phyloP scores from a whole-genome alignment of 2,797 vertebrate genomes.

The Benthosema pterotum region DNA sequence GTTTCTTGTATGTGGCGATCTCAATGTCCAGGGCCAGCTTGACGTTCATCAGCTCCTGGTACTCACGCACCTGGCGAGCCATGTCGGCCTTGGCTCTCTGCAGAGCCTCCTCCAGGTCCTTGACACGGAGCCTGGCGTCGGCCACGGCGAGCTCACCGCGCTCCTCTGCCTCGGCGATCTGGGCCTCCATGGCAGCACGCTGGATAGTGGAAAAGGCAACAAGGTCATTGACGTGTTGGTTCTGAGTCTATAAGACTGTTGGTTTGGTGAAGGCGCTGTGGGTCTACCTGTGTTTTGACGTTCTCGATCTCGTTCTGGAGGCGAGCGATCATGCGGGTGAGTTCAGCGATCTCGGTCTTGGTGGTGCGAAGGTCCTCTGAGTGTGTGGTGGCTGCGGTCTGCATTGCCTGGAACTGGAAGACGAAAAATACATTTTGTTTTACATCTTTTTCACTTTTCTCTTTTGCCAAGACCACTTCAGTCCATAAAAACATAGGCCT shows the following conservation, averaged over 20 bases:
- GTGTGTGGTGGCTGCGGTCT: constrained; percentile 46
- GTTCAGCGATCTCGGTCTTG: constrained; percentile 86
- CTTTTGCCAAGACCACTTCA: not conserved
- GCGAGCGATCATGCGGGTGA: constrained; percentile 87
- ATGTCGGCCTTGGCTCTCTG: constrained; percentile 78
- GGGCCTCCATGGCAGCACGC: constrained; percentile 58
- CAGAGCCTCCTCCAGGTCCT: constrained; percentile 72
- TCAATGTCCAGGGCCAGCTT: constrained; percentile 82
- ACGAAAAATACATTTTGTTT: constrained; percentile 4
- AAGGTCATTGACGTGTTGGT: not conserved
- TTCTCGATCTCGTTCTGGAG: constrained; percentile 88
- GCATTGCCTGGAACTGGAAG: constrained; percentile 72
- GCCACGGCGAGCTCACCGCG: constrained; percentile 72
- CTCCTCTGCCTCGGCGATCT: constrained; percentile 72
- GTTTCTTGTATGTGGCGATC: constrained; percentile 80
- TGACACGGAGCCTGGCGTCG: constrained; percentile 76
- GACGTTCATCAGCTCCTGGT: constrained; percentile 88
- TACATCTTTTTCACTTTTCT: not conserved
- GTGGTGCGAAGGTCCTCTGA: constrained; percentile 79
- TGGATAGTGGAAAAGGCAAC: constrained; percentile 45
- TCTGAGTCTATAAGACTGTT: not conserved
- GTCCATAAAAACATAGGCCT: no score
- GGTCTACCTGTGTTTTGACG: constrained; percentile 87
- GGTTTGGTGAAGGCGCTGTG: not conserved
- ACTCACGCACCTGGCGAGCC: constrained; percentile 76